Evolutionary conservation across 2,888 invertebrate species (phyloP).

Genomic region (Morpho achilles): DNA sequence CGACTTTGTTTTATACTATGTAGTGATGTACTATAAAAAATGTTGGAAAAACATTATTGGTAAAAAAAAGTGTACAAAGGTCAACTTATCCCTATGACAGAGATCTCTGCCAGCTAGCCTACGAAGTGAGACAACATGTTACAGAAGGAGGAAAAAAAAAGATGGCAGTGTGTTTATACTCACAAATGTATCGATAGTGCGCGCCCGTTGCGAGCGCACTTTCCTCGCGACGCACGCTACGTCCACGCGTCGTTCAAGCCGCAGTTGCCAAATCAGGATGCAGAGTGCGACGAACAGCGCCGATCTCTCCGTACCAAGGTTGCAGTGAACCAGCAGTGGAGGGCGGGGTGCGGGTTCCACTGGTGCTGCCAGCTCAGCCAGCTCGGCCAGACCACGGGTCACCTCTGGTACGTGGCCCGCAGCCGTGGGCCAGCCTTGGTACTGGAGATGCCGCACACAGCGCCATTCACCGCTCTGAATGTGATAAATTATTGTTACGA

Average conservation of each 20-base stretch:
- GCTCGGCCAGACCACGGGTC: constrained; percentile 90
- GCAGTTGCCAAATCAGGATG: constrained; percentile 90
- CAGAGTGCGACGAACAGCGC: constrained; percentile 94
- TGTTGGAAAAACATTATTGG: no score
- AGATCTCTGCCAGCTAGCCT: no score
- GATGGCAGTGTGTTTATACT: background rate
- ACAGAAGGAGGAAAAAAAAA: no score
- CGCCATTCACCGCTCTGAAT: constrained; percentile 85
- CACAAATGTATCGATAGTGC: constrained; percentile 90
- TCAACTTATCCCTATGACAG: no score
- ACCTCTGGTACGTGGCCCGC: constrained; percentile 94
- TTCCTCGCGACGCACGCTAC: constrained; percentile 91
- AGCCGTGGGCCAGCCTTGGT: constrained; percentile 95
- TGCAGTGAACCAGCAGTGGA: constrained; percentile 92
- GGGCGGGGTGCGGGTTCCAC: constrained; percentile 45
- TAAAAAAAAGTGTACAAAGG: no score
- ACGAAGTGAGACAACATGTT: no score
- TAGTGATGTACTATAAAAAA: no score
- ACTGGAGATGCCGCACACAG: constrained; percentile 91
- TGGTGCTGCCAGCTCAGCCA: constrained; percentile 85
- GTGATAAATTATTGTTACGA: no score
- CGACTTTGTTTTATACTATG: no score
- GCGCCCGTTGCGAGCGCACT: constrained; percentile 89
- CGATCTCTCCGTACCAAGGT: constrained; percentile 91
- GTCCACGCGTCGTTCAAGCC: constrained; percentile 91